Evolutionary conservation across 2,113 vertebrate genomes (phyloP), one percentile per base, ranked within the genome.

Genomic region (Zeus faber): DNA sequence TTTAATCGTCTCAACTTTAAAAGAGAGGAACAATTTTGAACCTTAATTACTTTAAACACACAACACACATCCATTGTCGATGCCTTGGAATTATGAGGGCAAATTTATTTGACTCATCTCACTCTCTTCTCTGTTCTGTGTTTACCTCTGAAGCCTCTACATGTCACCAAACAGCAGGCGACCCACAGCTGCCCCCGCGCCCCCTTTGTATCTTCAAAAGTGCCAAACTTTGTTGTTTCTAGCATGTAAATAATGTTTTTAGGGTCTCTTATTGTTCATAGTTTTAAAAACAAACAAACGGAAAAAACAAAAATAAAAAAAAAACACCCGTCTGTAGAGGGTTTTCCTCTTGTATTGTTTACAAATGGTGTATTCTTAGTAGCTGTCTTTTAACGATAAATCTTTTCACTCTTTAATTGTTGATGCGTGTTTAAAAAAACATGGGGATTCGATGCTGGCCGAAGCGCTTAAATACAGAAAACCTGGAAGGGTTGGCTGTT

Each of bases 301-400:
- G 91, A 92, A 92, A 91, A 90, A 90, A 92, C 85, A 89, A 88
- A 84, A n/a, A n/a, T 91, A 92, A 92, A 91, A 90, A 90, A 92
- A 86, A 89, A 88, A 84, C 89, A n/a, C n/a, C n/a, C 93, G 92
- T 92, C 75, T 88, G 60, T 70, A 39, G 70, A 84, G 67, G 72
- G 87, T 88, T 93, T 91, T 91, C 93, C 94, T 93, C 92, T 91
- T 93, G 93, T 93, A 93, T 93, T 95, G 94, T 96, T 95, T 96
- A 95, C 91, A 58, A 88, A 86, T 91, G 92, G 91, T 95, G 90
- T 91, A 69, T 68, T 81, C 81, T 94, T 96, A 87, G 75, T 84
- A 85, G 85, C 24, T 33, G 54, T 77, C 73, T 73, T 31, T 54
- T 21, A 68, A 84, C 79, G 82, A 71, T 86, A 76, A 73, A 68